Conservation (phyloP, 2,797 vertebrate species). For the Acridotheres tristis region DNA sequence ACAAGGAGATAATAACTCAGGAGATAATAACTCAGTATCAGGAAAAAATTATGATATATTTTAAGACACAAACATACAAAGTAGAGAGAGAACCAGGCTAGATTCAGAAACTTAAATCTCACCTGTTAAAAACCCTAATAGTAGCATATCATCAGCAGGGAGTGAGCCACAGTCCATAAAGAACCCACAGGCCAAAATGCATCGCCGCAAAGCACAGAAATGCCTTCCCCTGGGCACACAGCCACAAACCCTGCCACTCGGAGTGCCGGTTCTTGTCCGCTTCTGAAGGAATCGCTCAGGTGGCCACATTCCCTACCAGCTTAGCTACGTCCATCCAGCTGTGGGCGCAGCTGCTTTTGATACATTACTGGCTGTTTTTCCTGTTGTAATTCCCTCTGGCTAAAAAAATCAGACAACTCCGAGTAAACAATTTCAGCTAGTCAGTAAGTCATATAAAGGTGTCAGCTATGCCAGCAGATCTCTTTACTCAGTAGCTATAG, state of each 20-base stretch:
- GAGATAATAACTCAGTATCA: background rate
- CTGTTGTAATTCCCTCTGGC: background rate
- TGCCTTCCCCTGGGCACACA: background rate
- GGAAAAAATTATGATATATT: background rate
- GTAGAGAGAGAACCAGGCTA: background rate
- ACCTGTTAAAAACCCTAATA: background rate
- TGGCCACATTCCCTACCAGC: background rate
- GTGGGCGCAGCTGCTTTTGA: background rate
- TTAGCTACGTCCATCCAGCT: background rate
- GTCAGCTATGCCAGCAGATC: constrained; percentile 23
- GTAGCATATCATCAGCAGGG: background rate
- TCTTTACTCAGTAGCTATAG: background rate
- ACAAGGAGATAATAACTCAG: too few relatives aligned
- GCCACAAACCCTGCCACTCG: background rate
- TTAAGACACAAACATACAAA: background rate
- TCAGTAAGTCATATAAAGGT: constrained; percentile 10
- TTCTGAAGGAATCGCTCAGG: background rate
- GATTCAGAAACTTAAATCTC: background rate
- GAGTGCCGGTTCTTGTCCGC: background rate
- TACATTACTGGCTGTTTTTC: background rate
- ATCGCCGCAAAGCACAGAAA: fast-evolving
- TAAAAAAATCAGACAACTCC: constrained; percentile 28
- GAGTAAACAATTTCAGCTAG: constrained; percentile 17
- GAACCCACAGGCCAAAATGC: background rate
- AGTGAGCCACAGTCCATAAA: fast-evolving